Evolutionary conservation across 2,888 invertebrate genomes (phyloP).

Genomic region (Ptilodon capucinus): DNA sequence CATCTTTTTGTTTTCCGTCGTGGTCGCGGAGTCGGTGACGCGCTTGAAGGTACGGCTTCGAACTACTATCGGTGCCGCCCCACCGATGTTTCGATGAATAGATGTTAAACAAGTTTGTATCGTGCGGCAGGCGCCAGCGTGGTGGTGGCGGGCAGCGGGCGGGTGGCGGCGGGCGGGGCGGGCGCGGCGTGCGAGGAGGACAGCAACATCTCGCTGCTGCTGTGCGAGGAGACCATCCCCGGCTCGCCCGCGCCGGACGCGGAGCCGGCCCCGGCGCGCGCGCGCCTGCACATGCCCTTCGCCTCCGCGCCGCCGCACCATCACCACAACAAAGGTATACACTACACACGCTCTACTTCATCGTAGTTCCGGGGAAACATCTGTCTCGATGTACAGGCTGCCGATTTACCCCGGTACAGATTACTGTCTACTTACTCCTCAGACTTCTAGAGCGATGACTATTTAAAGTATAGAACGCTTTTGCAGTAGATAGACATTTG

Average conservation of each 20-base stretch:
- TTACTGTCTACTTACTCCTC: too few species aligned
- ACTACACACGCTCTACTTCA: background rate
- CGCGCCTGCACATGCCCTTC: constrained; percentile 86
- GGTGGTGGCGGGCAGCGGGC: constrained; percentile 57
- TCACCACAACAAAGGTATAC: constrained; percentile 53
- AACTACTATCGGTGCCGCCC: too few species aligned
- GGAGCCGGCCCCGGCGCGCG: constrained; percentile 76
- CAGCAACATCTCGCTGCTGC: constrained; percentile 87
- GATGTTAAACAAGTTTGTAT: background rate
- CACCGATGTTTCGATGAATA: too few species aligned
- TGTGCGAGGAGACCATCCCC: constrained; percentile 95
- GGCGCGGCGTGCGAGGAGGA: constrained; percentile 69
- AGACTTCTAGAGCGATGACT: too few species aligned
- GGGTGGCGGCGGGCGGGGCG: constrained; percentile 24
- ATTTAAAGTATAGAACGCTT: too few species aligned
- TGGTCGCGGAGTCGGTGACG: too few species aligned
- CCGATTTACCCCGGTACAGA: too few species aligned
- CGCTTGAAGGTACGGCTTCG: too few species aligned
- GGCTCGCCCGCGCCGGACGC: constrained; percentile 91
- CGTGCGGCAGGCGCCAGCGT: constrained; percentile 55
- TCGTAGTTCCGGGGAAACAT: too few species aligned
- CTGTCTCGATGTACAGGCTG: too few species aligned
- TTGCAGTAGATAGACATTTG: too few species aligned
- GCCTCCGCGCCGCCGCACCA: constrained; percentile 84
- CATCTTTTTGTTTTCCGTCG: too few species aligned